phyloP scores from a whole-genome alignment of 2,797 vertebrate species.

The Anguilla obscura region DNA sequence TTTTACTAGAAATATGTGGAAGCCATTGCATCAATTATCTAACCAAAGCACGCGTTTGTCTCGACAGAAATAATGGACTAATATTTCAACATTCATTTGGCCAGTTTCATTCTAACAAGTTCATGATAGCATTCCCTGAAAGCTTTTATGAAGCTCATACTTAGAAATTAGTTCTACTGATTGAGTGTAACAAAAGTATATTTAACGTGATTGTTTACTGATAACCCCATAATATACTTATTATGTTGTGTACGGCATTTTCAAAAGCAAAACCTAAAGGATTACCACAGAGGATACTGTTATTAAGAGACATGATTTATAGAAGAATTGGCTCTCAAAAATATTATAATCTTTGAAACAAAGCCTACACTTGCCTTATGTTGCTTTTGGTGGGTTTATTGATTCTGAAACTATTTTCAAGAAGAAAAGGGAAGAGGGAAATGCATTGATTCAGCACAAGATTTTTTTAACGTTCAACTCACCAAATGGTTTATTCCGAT shows the following conservation, averaged over 20 bases:
- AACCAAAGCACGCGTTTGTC: neutral
- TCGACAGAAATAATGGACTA: neutral
- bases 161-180: neutral
- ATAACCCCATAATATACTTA: neutral
- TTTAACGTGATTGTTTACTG: neutral
- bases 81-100: neutral
- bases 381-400: neutral
- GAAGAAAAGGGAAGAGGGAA: neutral
- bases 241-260: neutral
- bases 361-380: neutral
- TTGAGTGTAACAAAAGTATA: neutral
- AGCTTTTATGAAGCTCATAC: conserved; percentile 21
- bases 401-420: neutral
- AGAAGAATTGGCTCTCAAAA: neutral
- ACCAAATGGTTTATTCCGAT: conserved; percentile 93
- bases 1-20: conserved; percentile 8
- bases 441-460: neutral
- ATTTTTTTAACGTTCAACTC: conserved; percentile 60
- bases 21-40: neutral
- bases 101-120: conserved; percentile 33
- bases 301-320: neutral
- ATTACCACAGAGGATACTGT: neutral
- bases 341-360: neutral
- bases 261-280: neutral
- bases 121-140: conserved; percentile 31